A percentile compares a stretch with the other conserved stretches of the same genome.
These are phyloP conservation scores for Scortum barcoo DNA, from an alignment of 2,113 vertebrate species.

Conservation along the genomic window DNA sequence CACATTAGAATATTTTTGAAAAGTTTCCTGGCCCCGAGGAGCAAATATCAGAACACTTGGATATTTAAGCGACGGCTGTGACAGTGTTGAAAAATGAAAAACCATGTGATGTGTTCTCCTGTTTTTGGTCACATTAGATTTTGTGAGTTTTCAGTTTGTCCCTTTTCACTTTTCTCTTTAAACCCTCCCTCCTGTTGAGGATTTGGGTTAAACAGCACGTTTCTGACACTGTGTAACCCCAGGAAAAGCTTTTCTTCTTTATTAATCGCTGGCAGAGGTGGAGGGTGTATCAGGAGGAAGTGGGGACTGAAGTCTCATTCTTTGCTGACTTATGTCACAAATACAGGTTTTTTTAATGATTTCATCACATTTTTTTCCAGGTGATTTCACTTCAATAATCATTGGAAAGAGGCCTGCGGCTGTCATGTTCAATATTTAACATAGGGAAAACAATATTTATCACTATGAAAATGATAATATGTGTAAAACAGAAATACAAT, in stretches of 20 bases:
- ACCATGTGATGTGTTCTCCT: not conserved
- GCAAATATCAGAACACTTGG: not conserved
- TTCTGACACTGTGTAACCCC: conserved; percentile 60
- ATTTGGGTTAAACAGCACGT: conserved; percentile 55
- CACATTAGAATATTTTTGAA: conserved; percentile 4
- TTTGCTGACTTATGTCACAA: not conserved
- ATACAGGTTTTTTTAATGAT: not conserved
- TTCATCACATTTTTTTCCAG: not conserved
- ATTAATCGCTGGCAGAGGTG: conserved; percentile 34
- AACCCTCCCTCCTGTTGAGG: conserved; percentile 44
- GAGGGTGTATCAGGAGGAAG: conserved; percentile 44
- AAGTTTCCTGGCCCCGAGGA: conserved; percentile 7
- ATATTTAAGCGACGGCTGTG: not conserved
- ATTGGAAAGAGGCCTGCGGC: not conserved
- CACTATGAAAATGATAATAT: conserved; percentile 9
- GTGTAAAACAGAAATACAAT: not conserved
- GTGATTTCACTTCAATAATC: not conserved
- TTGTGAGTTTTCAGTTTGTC: not conserved
- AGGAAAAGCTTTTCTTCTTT: conserved; percentile 60
- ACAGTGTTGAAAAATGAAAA: conserved; percentile 21
- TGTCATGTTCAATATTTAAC: conserved; percentile 2
- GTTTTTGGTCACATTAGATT: not conserved
- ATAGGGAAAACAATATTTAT: not conserved
- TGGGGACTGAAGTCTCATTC: not conserved
- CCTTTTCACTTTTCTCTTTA: conserved; percentile 9